Percentiles rank a stretch among this genome's conserved stretches.
Conservation (phyloP, 2,113 vertebrate species). For the Notiomystis cincta region DNA sequence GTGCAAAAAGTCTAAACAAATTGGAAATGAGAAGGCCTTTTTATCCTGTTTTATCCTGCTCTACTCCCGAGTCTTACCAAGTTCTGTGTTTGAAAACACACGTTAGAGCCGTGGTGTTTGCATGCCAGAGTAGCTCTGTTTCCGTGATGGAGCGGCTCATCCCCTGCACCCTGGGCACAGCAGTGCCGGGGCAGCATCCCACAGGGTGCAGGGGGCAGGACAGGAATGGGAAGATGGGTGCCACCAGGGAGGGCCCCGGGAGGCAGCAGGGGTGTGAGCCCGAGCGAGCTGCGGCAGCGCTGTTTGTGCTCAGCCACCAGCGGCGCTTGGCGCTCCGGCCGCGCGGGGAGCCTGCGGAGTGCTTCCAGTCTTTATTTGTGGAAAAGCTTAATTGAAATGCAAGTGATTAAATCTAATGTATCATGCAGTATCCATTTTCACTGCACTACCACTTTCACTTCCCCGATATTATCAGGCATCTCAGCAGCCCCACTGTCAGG, state of each 20-base stretch:
- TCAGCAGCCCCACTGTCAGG: conserved; percentile 49
- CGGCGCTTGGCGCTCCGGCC: not conserved
- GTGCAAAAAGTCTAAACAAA: not conserved
- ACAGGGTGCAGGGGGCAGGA: not conserved
- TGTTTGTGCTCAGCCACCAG: not conserved
- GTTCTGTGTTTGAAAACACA: not conserved
- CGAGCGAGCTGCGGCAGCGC: not conserved
- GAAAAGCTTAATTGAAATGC: conserved; percentile 68
- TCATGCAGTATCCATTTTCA: conserved; percentile 61
- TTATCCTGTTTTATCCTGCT: not conserved
- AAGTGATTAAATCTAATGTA: conserved; percentile 68
- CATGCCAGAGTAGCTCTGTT: not conserved
- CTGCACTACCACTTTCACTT: conserved; percentile 59
- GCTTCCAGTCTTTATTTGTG: conserved; percentile 43
- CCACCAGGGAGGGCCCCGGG: rapidly evolving
- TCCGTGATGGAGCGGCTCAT: not conserved
- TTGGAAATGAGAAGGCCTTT: not conserved
- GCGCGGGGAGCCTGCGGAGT: not conserved
- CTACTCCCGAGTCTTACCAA: not conserved
- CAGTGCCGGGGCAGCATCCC: not conserved
- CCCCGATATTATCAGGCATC: conserved; percentile 49
- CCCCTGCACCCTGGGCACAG: not conserved
- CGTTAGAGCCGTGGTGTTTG: rapidly evolving
- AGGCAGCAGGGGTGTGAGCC: not conserved
- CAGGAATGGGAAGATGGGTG: not conserved